phyloP scores from a whole-genome alignment of 2,888 invertebrate genomes.

The Eupithecia tripunctaria region DNA sequence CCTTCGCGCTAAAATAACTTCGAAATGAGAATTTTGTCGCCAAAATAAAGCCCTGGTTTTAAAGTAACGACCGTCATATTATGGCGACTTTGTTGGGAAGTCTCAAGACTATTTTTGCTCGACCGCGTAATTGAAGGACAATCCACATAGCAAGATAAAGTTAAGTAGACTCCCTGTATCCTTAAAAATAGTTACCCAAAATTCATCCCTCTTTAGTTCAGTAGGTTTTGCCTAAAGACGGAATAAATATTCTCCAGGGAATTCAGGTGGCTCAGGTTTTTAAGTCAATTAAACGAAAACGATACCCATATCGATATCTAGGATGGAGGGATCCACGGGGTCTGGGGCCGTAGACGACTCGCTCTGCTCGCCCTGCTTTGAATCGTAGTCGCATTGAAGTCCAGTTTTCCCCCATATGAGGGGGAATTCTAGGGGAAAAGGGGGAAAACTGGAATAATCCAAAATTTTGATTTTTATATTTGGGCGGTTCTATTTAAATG shows the following conservation, averaged over 20 bases:
- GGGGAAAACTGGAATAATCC: too few species aligned
- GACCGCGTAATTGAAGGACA: background rate
- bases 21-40: conserved; percentile 41
- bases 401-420: too few species aligned
- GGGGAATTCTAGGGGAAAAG: too few species aligned
- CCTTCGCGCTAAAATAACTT: conserved; percentile 31
- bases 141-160: too few species aligned
- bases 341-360: too few species aligned
- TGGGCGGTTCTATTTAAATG: background rate
- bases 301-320: too few species aligned
- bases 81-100: background rate
- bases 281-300: too few species aligned
- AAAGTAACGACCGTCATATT: background rate
- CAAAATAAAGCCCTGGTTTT: conserved; percentile 18
- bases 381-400: too few species aligned
- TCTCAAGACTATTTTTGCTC: background rate
- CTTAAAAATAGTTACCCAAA: background rate
- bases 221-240: background rate
- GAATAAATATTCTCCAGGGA: background rate
- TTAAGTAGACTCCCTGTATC: background rate
- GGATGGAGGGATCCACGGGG: too few species aligned
- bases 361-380: too few species aligned
- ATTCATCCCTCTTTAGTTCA: background rate
- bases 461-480: background rate
- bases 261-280: background rate